Evolutionary conservation across 92 coral and sea anemone genomes (phyloP).

Genomic region (Heliopora coerulea): DNA sequence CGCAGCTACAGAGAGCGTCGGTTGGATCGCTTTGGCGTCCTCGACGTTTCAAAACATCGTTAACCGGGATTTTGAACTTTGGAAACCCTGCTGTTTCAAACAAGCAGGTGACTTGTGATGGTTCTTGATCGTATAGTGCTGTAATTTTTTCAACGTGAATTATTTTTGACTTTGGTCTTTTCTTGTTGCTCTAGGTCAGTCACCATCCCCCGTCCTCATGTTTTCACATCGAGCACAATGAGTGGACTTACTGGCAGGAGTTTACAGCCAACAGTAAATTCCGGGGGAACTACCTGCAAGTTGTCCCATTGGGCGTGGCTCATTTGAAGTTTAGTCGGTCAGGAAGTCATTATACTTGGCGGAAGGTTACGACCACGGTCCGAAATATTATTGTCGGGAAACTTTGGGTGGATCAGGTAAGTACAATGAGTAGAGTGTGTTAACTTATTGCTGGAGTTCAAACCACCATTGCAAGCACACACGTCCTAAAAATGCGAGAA

Average conservation of each 20-base stretch:
- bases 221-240: conserved; percentile 92
- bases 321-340: conserved; percentile 86
- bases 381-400: conserved; percentile 98
- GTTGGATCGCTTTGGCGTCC: too few relatives aligned
- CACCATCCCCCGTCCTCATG: conserved; percentile 99
- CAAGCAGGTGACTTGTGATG: too few relatives aligned
- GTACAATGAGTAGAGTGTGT: neutral
- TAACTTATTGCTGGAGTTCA: neutral
- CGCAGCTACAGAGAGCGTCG: too few relatives aligned
- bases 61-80: too few relatives aligned
- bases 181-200: conserved; percentile 63
- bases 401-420: conserved; percentile 97
- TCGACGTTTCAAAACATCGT: too few relatives aligned
- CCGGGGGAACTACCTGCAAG: conserved; percentile 96
- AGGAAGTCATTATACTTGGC: conserved; percentile 97
- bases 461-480: too few relatives aligned
- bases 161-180: neutral
- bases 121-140: too few relatives aligned
- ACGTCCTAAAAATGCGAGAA: too few relatives aligned
- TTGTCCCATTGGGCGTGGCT: conserved; percentile 92
- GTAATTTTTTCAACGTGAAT: too few relatives aligned
- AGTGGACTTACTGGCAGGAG: conserved; percentile 99
- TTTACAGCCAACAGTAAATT: conserved; percentile 94
- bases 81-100: too few relatives aligned
- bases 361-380: conserved; percentile 95